Evolutionary conservation across 2,797 vertebrate species (phyloP), one percentile per base, ranked within the genome.

Genomic region (Lepilemur septentrionalis): DNA sequence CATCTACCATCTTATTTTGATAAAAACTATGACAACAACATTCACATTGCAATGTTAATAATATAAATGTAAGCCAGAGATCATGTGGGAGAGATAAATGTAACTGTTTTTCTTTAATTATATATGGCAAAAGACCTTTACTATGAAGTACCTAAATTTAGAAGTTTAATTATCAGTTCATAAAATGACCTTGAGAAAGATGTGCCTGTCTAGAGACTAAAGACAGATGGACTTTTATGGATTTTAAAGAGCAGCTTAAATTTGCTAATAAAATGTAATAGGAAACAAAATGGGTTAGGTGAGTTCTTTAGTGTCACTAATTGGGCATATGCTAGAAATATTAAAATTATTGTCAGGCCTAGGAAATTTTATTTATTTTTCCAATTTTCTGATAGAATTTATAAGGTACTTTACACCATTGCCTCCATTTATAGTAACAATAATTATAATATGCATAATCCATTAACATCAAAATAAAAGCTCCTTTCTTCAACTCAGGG

Each of bases 201-300:
- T 84, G 25, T 93, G 32, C 22, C 32, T 94, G 13, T 63, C 46
- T 95, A 48, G 55, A 96, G 65, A 94, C 57, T 78, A 63, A 65
- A 97, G 83, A 95, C 85, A 94, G 94, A 96, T 96, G 89, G 93
- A 89, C 67, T 87, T 97, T 93, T 95, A 95, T 92, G 78, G 65
- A 61, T 95, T 59, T 89, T 65, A 92, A 97, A 92, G 59, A 91
- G 61, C 84, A 95, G 30, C 23, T 93, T 96, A 93, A 95, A 92
- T 95, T 59, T 84, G 55, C 28, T 91, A 96, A 92, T 96, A 97
- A 97, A 98, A 95, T 92, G 48, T 89, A 92, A 93, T 61, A 95
- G 83, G 89, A 81, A 97, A 79, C 52, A 94, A 96, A 97, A 96
- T 92, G 43, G 30, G 22, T 67, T 90, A 91, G 73, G 81, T 89